Percentiles rank a stretch among this genome's conserved stretches.
phyloP scores from a whole-genome alignment of 2,797 vertebrate genomes.

The Falco concolor region DNA sequence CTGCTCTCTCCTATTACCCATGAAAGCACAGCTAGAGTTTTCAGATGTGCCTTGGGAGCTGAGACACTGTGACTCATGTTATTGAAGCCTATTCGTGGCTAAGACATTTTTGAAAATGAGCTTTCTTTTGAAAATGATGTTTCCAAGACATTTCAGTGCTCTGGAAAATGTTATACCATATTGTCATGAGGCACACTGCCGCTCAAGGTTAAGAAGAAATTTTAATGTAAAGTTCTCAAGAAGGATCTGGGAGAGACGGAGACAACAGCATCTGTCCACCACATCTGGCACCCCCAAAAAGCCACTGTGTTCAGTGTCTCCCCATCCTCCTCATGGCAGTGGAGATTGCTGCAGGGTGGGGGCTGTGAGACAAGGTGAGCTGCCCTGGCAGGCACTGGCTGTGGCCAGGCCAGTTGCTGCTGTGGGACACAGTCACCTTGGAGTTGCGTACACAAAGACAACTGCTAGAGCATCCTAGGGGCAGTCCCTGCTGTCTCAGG shows the following conservation, averaged over 20 bases:
- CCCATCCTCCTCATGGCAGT: background rate
- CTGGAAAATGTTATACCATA: background rate
- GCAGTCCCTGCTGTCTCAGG: background rate
- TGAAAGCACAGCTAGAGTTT: background rate
- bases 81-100: background rate
- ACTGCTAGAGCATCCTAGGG: background rate
- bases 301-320: background rate
- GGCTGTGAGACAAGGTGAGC: background rate
- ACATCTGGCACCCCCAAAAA: background rate
- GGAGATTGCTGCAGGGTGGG: background rate
- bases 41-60: background rate
- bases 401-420: background rate
- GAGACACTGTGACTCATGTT: background rate
- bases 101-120: background rate
- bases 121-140: background rate
- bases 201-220: background rate
- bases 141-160: background rate
- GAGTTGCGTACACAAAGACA: background rate
- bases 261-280: background rate
- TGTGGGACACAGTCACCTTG: background rate
- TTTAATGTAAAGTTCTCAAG: background rate
- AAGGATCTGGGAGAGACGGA: background rate
- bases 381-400: background rate
- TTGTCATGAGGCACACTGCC: background rate
- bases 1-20: background rate